phyloP scores from a whole-genome alignment of 2,888 invertebrate genomes.

The Rhagonycha fulva region DNA sequence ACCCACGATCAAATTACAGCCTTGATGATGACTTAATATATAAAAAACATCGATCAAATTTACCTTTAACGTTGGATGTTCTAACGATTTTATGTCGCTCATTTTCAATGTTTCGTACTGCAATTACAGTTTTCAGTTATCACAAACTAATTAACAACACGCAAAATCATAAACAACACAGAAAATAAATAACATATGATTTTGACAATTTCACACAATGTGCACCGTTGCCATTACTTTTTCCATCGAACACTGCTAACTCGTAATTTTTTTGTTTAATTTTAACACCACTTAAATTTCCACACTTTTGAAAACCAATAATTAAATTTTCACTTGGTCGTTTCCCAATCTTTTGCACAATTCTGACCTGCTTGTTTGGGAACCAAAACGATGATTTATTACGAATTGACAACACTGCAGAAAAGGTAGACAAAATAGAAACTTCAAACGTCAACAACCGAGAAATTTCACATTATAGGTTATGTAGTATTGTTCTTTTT shows the following conservation, averaged over 20 bases:
- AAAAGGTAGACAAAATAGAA: neutral
- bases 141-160: neutral
- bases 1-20: neutral
- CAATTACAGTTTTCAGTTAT: neutral
- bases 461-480: neutral
- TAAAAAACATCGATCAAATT: constrained; percentile 24
- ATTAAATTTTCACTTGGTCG: too few species aligned
- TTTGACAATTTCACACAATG: neutral
- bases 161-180: neutral
- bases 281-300: too few species aligned
- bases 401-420: neutral
- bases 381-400: neutral
- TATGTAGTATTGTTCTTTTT: neutral
- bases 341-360: too few species aligned
- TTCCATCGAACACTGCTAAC: neutral
- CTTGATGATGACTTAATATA: neutral
- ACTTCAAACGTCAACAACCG: neutral
- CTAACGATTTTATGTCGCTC: constrained; percentile 92
- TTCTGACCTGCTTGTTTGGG: neutral
- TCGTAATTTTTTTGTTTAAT: neutral
- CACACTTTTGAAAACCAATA: too few species aligned
- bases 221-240: neutral
- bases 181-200: neutral
- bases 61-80: constrained; percentile 95
- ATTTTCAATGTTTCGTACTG: constrained; percentile 60